Base-by-base conservation (phyloP, 2,888 invertebrate species). In the Protula sp. region DNA sequence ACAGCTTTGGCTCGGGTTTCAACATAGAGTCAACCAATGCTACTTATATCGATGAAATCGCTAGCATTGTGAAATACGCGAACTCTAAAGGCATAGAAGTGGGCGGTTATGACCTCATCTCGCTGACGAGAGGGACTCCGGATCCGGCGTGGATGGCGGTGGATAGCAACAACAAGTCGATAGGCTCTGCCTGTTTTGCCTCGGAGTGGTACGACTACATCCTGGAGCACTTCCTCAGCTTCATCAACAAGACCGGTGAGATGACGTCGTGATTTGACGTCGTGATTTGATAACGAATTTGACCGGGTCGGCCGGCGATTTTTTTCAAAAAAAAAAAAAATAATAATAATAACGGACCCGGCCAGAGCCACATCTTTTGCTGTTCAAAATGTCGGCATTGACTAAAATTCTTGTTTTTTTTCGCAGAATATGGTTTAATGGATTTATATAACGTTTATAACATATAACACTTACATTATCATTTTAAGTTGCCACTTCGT, bases 1-100 rank as follows among this genome's bases (percentile, higher is more conserved):
- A 57, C 52, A 67, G 66, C 45, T 68, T 68, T 59, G 67, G 68
- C 1, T 67, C 67, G n/a, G 62, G 65, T 19, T 67, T 68, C 55
- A 30, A 67, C 29, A 29, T 65, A 2, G 68, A 68, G 54, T 67
- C 68, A 0, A 54, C 51, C 24, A 47, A 68, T 57, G 45, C 45
- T n/a, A 55, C 31, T 3, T 68, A 68, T 31, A 57, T 67, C 0
- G n/a, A 56, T 27, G 51, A 57, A 28, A 58, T 65, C 27, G 52
- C 54, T 19, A 47, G 48, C 1, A 57, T 59, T 38, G 58, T 68
- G 9, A 54, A 56, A 0, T 68, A 68, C 50, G 68, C 68, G 9
- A 59, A 63, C n/a, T 55, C 47, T 19, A 61, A 62, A 53, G 63
- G 63, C 14, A 68, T 67, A 5, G 67, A 68, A 53, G 66, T 68